A percentile compares a stretch with the other conserved stretches of the same genome.
These are phyloP conservation scores for Myiotriccus ornatus DNA, from an alignment of 2,797 vertebrate genomes.

Conservation along the genomic window DNA sequence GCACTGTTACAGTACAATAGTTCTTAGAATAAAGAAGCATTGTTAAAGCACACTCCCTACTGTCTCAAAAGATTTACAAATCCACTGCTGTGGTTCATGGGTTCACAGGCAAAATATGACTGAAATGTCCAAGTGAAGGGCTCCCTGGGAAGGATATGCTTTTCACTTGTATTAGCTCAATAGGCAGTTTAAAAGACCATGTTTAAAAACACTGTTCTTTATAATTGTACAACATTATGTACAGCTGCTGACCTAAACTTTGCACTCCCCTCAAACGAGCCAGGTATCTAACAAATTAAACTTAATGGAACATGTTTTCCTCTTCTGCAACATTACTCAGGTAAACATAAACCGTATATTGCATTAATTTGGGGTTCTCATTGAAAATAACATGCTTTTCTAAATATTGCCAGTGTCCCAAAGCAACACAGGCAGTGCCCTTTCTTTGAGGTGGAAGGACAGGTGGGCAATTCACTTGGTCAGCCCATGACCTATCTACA, in stretches of 20 bases:
- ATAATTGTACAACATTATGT: background rate
- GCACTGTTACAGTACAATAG: background rate
- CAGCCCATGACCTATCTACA: background rate
- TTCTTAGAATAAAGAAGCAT: background rate
- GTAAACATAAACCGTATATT: background rate
- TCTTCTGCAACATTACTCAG: background rate
- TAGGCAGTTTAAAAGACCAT: background rate
- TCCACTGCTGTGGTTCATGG: background rate
- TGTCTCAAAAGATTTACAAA: background rate
- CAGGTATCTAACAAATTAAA: background rate
- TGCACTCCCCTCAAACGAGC: background rate
- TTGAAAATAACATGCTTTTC: background rate
- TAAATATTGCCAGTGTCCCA: background rate
- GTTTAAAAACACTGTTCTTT: background rate
- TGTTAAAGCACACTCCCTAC: background rate
- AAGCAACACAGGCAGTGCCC: background rate
- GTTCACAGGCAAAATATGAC: background rate
- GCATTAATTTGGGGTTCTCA: background rate
- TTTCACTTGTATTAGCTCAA: background rate
- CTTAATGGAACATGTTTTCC: background rate
- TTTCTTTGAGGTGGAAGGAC: background rate
- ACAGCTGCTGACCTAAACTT: background rate
- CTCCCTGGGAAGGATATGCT: background rate
- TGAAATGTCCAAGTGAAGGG: background rate
- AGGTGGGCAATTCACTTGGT: background rate